Conservation (phyloP, 2,113 vertebrate genomes). For the Picathartes gymnocephalus region DNA sequence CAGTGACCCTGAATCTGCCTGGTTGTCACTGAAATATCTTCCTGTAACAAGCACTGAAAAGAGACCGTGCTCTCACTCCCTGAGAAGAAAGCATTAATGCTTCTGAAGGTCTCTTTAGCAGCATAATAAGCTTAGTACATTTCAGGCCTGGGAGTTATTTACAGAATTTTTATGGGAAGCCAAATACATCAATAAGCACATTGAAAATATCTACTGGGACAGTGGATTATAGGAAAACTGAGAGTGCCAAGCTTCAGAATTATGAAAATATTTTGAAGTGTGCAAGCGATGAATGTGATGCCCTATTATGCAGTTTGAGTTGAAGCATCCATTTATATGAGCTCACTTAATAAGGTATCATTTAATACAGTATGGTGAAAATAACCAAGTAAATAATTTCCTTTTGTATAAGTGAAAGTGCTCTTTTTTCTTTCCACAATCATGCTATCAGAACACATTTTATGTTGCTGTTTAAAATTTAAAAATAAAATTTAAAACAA, state of each 20-base stretch:
- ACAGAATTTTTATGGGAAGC: background rate
- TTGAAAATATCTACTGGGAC: background rate
- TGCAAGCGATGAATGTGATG: background rate
- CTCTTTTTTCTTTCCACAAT: background rate
- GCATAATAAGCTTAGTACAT: background rate
- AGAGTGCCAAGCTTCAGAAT: background rate
- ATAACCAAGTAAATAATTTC: background rate
- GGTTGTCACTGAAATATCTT: background rate
- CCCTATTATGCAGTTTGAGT: background rate
- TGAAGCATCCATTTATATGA: background rate
- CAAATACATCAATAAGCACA: background rate
- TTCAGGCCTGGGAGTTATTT: background rate
- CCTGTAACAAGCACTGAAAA: background rate
- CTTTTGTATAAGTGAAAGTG: background rate
- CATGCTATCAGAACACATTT: background rate
- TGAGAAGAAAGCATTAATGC: background rate
- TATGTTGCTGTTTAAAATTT: background rate
- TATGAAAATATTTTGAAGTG: background rate
- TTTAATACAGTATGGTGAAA: background rate
- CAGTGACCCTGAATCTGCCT: background rate
- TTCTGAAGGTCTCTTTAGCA: background rate
- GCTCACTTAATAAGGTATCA: background rate
- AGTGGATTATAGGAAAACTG: background rate
- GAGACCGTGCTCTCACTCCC: background rate
- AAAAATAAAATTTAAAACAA: background rate